Percentiles rank a stretch among this genome's conserved stretches.
phyloP scores from a whole-genome alignment of 2,888 invertebrate genomes.

The Lithosia quadra region DNA sequence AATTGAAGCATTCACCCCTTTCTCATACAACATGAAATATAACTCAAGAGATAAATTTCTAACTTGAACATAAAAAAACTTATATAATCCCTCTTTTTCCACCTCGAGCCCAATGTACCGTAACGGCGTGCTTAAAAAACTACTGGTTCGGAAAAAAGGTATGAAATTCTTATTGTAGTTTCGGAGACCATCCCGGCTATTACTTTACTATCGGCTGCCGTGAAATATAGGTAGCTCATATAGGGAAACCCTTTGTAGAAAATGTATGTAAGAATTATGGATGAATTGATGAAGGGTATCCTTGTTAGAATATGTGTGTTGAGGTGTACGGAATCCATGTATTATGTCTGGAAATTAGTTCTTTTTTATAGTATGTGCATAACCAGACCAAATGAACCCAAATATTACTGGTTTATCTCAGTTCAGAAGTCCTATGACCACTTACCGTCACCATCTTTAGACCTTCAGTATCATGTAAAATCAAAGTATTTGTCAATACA shows the following conservation, averaged over 20 bases:
- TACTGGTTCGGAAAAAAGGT: conserved; percentile 60
- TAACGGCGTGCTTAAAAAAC: conserved; percentile 58
- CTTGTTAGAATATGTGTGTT: conserved; percentile 15
- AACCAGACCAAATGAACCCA: too few relatives aligned
- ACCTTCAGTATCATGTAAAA: too few relatives aligned
- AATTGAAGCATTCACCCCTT: not conserved
- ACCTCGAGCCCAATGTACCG: conserved; percentile 47
- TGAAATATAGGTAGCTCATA: conserved; percentile 43
- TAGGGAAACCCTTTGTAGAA: conserved; percentile 34
- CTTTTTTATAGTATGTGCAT: too few relatives aligned
- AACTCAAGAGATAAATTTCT: conserved; percentile 18
- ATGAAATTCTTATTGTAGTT: conserved; percentile 53
- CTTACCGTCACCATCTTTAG: too few relatives aligned
- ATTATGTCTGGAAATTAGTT: conserved; percentile 4
- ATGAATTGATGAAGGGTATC: conserved; percentile 14
- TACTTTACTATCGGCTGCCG: conserved; percentile 37
- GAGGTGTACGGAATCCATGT: conserved; percentile 8
- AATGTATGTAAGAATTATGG: conserved; percentile 29
- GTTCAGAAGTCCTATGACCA: too few relatives aligned
- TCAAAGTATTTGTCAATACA: too few relatives aligned
- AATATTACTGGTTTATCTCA: too few relatives aligned
- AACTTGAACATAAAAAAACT: conserved; percentile 20
- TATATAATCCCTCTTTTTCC: conserved; percentile 22
- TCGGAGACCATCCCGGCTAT: conserved; percentile 41
- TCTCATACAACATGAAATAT: conserved; percentile 12